Evolutionary conservation across 2,888 invertebrate genomes (phyloP), one percentile per base, ranked within the genome.

Genomic region (Drosophila tanythrix): DNA sequence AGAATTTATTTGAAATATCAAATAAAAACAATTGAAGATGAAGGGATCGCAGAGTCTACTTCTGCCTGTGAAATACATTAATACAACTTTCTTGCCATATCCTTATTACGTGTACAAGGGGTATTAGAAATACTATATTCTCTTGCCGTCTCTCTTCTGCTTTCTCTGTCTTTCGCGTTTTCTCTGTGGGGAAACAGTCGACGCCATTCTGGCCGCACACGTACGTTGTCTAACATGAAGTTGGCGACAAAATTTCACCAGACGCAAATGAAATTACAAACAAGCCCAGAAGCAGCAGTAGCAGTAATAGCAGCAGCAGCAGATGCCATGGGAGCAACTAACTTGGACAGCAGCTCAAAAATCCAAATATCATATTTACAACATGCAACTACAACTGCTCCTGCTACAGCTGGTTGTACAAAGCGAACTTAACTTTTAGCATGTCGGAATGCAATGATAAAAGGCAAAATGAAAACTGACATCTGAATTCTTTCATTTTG

Each of bases 351-450:
- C 68, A 81, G 73, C 89, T 79, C 81, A 80, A 88, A 89, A 84
- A 79, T 84, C 83, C 89, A 80, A 86, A 89, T 88, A 86, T 86
- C 85, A 85, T 86, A 89, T 89, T 86, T 86, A 88, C 85, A 89
- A 70, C 88, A 82, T 76, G 71, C 82, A 72, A 73, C 72, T 27
- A 29, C 56, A 3, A 56, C n/a, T 27, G 40, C 56, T 7, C 11
- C n/a, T 25, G 27, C 27, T 15, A 15, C 27, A 29, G 8, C 55
- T 64, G 64, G 70, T 57, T 43, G 55, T 66, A 63, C 60, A 71
- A 63, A 72, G 62, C 64, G 35, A 65, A 52, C 31, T 52, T 61
- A 71, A 59, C 43, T 71, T 52, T 61, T 59, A 62, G 35, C 64
- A 69, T 66, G 62, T 55, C 38, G 51, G 64, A 72, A 70, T 73